phyloP scores from a whole-genome alignment of 1,140 invertebrate species.

The Papilio polyxenes region DNA sequence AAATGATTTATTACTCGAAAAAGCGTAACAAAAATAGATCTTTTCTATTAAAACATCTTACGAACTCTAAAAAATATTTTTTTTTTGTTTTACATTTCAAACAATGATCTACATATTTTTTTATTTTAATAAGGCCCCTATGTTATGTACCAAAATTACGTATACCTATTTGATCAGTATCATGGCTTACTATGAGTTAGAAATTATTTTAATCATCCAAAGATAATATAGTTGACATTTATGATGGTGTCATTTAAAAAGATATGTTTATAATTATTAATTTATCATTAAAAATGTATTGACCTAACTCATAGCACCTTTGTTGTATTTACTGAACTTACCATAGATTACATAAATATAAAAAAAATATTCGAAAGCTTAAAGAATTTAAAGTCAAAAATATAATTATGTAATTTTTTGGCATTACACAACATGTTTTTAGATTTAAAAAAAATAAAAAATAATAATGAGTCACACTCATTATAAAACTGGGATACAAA shows the following conservation, averaged over 20 bases:
- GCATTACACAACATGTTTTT: slow-evolving; percentile 74
- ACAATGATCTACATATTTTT: slow-evolving; percentile 56
- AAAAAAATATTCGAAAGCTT: slow-evolving; percentile 74
- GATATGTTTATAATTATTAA: slow-evolving; percentile 20
- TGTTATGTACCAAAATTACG: slow-evolving; percentile 70
- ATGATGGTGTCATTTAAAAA: not conserved
- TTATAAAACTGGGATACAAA: slow-evolving; percentile 66
- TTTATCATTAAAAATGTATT: slow-evolving; percentile 1
- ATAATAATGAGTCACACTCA: slow-evolving; percentile 73
- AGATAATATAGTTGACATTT: slow-evolving; percentile 6
- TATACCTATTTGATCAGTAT: slow-evolving; percentile 63
- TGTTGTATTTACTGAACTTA: slow-evolving; percentile 68
- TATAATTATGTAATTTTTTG: slow-evolving; percentile 75
- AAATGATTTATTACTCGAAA: slow-evolving; percentile 62
- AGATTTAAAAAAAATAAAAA: slow-evolving; percentile 59
- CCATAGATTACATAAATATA: slow-evolving; percentile 58
- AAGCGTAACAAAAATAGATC: slow-evolving; percentile 78
- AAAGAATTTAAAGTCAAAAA: slow-evolving; percentile 69
- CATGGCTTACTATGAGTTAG: slow-evolving; percentile 59
- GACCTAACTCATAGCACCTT: slow-evolving; percentile 59
- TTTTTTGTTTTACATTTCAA: slow-evolving; percentile 60
- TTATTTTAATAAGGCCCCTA: slow-evolving; percentile 71
- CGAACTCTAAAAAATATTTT: slow-evolving; percentile 68
- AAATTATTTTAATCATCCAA: slow-evolving; percentile 28
- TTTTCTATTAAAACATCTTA: slow-evolving; percentile 69